Base-by-base conservation (phyloP, 2,888 invertebrate genomes). In the Dascillus cervinus region DNA sequence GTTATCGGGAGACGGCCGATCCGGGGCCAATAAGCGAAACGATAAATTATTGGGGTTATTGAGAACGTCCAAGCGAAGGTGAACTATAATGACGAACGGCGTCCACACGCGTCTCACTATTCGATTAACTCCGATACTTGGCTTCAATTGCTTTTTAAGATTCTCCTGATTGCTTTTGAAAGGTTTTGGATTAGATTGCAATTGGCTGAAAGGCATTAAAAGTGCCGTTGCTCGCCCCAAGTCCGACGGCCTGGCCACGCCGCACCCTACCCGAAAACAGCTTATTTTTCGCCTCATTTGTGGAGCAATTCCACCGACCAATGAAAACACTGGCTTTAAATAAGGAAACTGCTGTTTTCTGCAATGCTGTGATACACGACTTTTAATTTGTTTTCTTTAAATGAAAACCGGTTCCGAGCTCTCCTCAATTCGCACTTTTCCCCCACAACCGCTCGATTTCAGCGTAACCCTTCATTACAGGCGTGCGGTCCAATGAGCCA, bases 281-380 rank as follows among this genome's bases (percentile, higher is more conserved):
- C 60, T 61, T 61, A 63, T 63, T 63, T 63, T 59, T 60, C 62
- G 63, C 59, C 60, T 62, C 63, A 63, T 63, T 63, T 63, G 60
- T 55, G 57, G 57, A 50, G 58, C 58, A 57, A 59, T 61, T 61
- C 53, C 57, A 45, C 38, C 54, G 50, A 47, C 56, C 55, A 56
- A 58, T 56, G 44, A 49, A 46, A 57, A 49, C 41, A 43, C 50
- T 47, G 44, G 40, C 38, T 51, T 54, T 53, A 56, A 57, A 54
- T 55, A 55, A 53, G 52, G 43, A 49, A 50, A 43, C 35, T 39
- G 36, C 32, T 37, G 34, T 37, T 41, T 39, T 41, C 40, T 42
- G 39, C 44, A 39, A 32, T 37, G 32, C 40, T 34, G 32, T 37
- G 37, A 44, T 44, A 35, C 35, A 41, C 38, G 43, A 41, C 39